Evolutionary conservation across 2,113 vertebrate species (phyloP), one percentile per base, ranked within the genome.

Genomic region (Limanda limanda): DNA sequence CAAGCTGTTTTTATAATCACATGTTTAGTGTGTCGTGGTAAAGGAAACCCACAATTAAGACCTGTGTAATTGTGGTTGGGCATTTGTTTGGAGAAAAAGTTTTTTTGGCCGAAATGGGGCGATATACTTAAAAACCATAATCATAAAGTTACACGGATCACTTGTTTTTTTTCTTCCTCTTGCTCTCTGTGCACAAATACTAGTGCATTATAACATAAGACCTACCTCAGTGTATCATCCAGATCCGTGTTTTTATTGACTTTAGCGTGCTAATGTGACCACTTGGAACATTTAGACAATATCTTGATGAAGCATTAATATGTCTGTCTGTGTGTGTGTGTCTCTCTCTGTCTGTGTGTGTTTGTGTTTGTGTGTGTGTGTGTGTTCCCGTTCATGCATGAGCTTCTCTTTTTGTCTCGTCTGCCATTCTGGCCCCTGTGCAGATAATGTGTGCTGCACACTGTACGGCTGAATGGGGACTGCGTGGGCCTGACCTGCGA

Each of bases 401-500:
- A 64, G 76, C 64, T 76, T 61, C 18, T 85, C 81, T 92, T 90
- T 90, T 89, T 90, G 83, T 87, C 91, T 89, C 51, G 79, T 87
- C 84, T 89, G 87, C 87, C 89, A 86, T 85, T 83, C 79, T 72
- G 83, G 88, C 78, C 85, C 80, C 70, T 42, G 81, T 85, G 77
- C 76, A 81, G 89, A 73, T 69, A 66, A 66, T 84, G 80, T 81
- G 24, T 79, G 78, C 83, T 87, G 79, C 89, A 76, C 78, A 85
- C 91, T 89, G 76, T 86, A 91, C 80, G 79, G 89, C 91, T 93
- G 86, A 91, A 89, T 88, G 87, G 86, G 91, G 92, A 81, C 87
- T 94, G 92, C 92, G 91, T 93, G 92, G 94, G 93, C 92, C 85
- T 91, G 85, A 89, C 90, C 86, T 89, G 87, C 69, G 70, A 87